A percentile compares a stretch with the other conserved stretches of the same genome.
Evolutionary conservation across 1,140 invertebrate species (phyloP).

Genomic region (Drosophila lini): DNA sequence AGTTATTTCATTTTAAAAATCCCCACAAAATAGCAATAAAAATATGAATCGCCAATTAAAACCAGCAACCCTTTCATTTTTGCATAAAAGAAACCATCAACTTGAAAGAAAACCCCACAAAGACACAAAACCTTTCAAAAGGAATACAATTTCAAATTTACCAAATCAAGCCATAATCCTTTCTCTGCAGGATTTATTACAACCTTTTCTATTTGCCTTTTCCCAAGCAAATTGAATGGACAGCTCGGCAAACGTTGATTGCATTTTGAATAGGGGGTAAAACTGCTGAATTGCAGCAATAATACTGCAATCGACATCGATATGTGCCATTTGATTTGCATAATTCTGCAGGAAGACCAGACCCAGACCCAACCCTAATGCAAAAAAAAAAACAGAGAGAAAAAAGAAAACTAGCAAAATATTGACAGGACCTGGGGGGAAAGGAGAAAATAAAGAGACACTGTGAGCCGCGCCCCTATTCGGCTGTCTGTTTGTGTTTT

Average conservation of each 20-base stretch:
- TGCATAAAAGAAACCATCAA: neutral
- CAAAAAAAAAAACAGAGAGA: conserved; percentile 2
- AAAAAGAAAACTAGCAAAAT: conserved; percentile 54
- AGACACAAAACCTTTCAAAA: conserved; percentile 27
- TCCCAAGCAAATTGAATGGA: conserved; percentile 17
- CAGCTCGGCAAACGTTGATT: conserved; percentile 52
- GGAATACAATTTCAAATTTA: conserved; percentile 9
- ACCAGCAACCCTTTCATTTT: neutral
- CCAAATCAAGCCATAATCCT: conserved; percentile 25
- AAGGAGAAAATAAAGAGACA: conserved; percentile 35
- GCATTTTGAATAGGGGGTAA: conserved; percentile 53
- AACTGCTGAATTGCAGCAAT: conserved; percentile 79
- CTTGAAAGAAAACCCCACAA: neutral
- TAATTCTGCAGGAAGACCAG: conserved; percentile 58
- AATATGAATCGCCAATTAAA: conserved; percentile 2
- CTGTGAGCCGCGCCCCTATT: conserved; percentile 53
- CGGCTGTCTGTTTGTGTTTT: conserved; percentile 75
- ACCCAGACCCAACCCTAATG: conserved; percentile 48
- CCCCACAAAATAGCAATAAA: neutral
- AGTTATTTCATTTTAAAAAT: neutral
- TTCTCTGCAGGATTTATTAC: conserved; percentile 25
- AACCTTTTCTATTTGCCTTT: conserved; percentile 19
- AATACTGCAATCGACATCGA: conserved; percentile 79
- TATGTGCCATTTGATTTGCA: conserved; percentile 81
- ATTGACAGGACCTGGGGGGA: conserved; percentile 53